Base-by-base conservation (phyloP, 2,888 invertebrate species). In the Chirona hameri region DNA sequence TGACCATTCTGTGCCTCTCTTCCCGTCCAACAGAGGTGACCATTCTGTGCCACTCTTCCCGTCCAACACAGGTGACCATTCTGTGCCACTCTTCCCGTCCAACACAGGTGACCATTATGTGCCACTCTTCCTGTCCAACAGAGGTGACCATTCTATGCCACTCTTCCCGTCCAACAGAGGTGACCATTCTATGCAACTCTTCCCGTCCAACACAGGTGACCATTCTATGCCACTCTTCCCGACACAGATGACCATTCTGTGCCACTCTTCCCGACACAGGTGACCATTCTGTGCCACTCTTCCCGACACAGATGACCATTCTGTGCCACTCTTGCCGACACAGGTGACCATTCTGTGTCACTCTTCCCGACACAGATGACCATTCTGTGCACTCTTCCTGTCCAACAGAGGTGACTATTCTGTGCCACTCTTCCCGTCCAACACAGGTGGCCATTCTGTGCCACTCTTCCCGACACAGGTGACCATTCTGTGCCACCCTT, bases 321-420 rank as follows among this genome's bases (percentile, higher is more conserved):
- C 81, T 29, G 39, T 72, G 5, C 46, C 15, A 82, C 82, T 55
- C 83, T 57, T 84, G 83, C 87, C 86, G 15, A 69, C 86, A 91
- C 93, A 94, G 87, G 92, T 94, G 81, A 95, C n/a, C n/a, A n/a
- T n/a, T n/a, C n/a, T n/a, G n/a, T n/a, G n/a, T n/a, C n/a, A n/a
- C n/a, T 39, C 39, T 39, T 39, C 39, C 39, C n/a, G n/a, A 39
- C 39, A 39, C 7, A 2, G 39, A 7, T 39, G 39, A 39, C 39
- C 39, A 39, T 39, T 21, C 81, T 29, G 39, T 72, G 5, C 15
- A 82, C 82, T 55, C 83, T 57, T 84, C 83, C 87, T 86, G 15
- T 18, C 15, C 27, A 10, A 69, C 86, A 91, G 93, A 94, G 87
- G 92, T 94, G 81, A 95, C n/a, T n/a, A n/a, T n/a, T n/a, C n/a